Evolutionary conservation across 2,888 invertebrate species (phyloP).

Genomic region (Trissolcus brochymenae): DNA sequence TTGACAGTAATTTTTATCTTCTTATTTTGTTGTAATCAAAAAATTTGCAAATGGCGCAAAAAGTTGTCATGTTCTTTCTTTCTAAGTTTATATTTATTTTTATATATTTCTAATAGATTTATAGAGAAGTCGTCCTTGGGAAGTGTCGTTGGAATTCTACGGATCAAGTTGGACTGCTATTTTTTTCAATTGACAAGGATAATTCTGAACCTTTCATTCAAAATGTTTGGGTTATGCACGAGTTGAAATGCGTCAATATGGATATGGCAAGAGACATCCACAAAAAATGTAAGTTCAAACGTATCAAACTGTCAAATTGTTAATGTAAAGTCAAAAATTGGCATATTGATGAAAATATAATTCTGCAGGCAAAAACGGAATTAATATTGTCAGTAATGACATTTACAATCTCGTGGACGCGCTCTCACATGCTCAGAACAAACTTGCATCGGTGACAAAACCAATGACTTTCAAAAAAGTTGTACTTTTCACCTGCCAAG

Average conservation of each 20-base stretch:
- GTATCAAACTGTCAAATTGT: not conserved
- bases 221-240: slow-evolving; percentile 50
- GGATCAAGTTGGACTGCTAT: slow-evolving; percentile 56
- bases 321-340: too few species aligned
- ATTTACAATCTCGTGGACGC: slow-evolving; percentile 54
- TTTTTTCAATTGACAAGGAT: slow-evolving; percentile 50
- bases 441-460: slow-evolving; percentile 34
- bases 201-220: slow-evolving; percentile 52
- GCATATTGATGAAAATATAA: too few species aligned
- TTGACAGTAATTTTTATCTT: slow-evolving; percentile 10
- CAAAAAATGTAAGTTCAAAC: slow-evolving; percentile 9
- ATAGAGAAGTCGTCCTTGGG: slow-evolving; percentile 27
- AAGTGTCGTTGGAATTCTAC: slow-evolving; percentile 58
- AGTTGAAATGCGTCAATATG: slow-evolving; percentile 44
- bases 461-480: slow-evolving; percentile 48
- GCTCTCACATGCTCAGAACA: slow-evolving; percentile 47
- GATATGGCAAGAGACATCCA: slow-evolving; percentile 49
- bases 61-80: too few species aligned
- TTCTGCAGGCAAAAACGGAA: not conserved
- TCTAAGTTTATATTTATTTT: too few species aligned
- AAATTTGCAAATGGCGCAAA: too few species aligned
- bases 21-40: too few species aligned
- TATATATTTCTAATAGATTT: too few species aligned
- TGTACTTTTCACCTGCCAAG: slow-evolving; percentile 57
- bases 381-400: slow-evolving; percentile 21